Base-by-base conservation (phyloP, 1,140 invertebrate species). In the Drosophila miranda region DNA sequence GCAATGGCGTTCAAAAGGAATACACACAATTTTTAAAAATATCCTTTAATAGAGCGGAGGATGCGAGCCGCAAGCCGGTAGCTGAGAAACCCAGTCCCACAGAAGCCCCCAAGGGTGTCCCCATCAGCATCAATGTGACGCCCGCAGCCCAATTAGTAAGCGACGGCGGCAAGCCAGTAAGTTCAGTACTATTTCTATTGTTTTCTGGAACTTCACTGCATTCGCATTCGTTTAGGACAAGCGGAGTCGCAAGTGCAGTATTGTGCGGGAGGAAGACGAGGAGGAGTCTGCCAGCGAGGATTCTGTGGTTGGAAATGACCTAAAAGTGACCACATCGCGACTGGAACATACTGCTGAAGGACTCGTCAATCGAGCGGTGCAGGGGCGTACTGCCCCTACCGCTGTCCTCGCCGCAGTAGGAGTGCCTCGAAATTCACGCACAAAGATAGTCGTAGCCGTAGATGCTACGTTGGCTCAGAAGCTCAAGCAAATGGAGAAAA, bases 231-330 rank as follows among this genome's bases (percentile, higher is more conserved):
- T 16, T 11, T 34, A 91, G 79, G 88, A 88, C 51, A 90, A 91
- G 28, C 75, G 96, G 49, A 94, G 94, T 34, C 93, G 96, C 48
- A 97, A 98, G 87, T 98, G 96, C 91, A 96, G 96, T 77, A 97
- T 97, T 75, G 96, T 97, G 6, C 95, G 95, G 74, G 96, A 97
- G 91, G 96, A 96, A 82, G 96, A 97, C 75, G 96, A 96, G 75
- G 95, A 95, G 77, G 95, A 95, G 89, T 90, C 89, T 6, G 94
- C 95, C 86, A 93, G 93, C 64, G 92, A 92, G n/a, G 59, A 74
- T 43, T 69, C 78, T 28, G 77, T 59, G 23, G 62, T 71, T 30
- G 82, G 79, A 3, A 93, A 93, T 70, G 93, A 93, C 58, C 91
- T 93, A 2, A 64, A 64, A 49, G 78, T 89, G 8, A 55, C 79